phyloP scores from a whole-genome alignment of 2,113 vertebrate species.

The Notothenia rossii region DNA sequence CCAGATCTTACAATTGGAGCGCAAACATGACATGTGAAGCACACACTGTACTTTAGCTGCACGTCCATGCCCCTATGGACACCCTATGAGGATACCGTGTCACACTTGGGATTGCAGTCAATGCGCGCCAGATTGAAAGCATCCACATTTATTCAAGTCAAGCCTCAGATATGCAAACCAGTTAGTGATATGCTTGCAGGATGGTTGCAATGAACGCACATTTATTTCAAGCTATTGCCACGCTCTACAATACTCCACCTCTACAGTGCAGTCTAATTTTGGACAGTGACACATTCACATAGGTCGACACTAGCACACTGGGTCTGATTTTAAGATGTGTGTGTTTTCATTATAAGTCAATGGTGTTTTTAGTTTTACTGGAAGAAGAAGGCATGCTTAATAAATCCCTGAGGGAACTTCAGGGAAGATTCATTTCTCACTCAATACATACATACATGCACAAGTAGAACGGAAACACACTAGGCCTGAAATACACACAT shows the following conservation, averaged over 20 bases:
- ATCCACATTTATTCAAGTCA: neutral
- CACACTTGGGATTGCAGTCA: neutral
- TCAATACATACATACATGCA: no score
- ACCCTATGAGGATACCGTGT: no score
- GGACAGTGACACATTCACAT: slow-evolving; percentile 5
- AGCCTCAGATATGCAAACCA: slow-evolving; percentile 1
- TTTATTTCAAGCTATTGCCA: slow-evolving; percentile 3
- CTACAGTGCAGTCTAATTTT: neutral
- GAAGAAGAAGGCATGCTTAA: no score
- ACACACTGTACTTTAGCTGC: slow-evolving; percentile 9
- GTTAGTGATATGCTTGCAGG: neutral
- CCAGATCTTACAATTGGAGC: neutral
- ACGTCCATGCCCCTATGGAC: neutral
- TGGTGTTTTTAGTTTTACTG: neutral
- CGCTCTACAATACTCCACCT: neutral
- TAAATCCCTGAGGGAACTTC: no score
- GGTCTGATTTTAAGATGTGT: neutral
- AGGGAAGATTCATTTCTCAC: no score
- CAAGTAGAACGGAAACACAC: no score
- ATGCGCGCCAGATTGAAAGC: neutral
- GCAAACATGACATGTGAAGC: neutral
- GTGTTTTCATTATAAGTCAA: neutral
- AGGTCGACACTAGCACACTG: neutral
- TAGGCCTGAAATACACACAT: no score
- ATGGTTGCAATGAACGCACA: neutral